A percentile compares a stretch with the other conserved stretches of the same genome.
Evolutionary conservation across 2,888 invertebrate genomes (phyloP).

Genomic region (Dorcus hopei): DNA sequence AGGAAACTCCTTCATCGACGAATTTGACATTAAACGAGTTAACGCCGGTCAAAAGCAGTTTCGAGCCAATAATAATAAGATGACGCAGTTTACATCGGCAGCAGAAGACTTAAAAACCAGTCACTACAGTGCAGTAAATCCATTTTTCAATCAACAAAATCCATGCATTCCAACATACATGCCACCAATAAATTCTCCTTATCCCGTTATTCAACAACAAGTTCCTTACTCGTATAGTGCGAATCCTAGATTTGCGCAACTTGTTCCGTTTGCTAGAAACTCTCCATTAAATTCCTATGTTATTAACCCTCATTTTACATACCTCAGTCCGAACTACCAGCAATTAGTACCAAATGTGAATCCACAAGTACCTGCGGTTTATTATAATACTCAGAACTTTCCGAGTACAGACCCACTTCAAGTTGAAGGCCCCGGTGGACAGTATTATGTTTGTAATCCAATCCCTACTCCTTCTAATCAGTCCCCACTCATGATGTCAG

Average conservation of each 20-base stretch:
- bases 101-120: conserved; percentile 28
- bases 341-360: conserved; percentile 3
- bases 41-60: not conserved
- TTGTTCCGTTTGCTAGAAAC: conserved; percentile 20
- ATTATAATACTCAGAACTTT: conserved; percentile 7
- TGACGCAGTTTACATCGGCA: conserved; percentile 11
- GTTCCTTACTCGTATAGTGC: conserved; percentile 21
- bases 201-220: conserved; percentile 27
- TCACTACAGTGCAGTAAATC: conserved; percentile 33
- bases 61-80: not conserved
- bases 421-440: conserved; percentile 35
- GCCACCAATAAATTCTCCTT: conserved; percentile 31
- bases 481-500: conserved; percentile 35
- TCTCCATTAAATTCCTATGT: conserved; percentile 19
- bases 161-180: conserved; percentile 28
- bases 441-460: conserved; percentile 45
- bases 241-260: conserved; percentile 18
- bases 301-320: conserved; percentile 23
- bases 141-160: conserved; percentile 28
- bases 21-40: not conserved
- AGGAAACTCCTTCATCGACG: not conserved
- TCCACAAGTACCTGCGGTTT: not conserved
- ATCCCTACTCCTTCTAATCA: conserved; percentile 29
- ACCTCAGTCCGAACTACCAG: conserved; percentile 14
- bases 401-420: conserved; percentile 5